Base-by-base conservation (phyloP, 2,797 vertebrate species). In the Petrocephalus sullivani region DNA sequence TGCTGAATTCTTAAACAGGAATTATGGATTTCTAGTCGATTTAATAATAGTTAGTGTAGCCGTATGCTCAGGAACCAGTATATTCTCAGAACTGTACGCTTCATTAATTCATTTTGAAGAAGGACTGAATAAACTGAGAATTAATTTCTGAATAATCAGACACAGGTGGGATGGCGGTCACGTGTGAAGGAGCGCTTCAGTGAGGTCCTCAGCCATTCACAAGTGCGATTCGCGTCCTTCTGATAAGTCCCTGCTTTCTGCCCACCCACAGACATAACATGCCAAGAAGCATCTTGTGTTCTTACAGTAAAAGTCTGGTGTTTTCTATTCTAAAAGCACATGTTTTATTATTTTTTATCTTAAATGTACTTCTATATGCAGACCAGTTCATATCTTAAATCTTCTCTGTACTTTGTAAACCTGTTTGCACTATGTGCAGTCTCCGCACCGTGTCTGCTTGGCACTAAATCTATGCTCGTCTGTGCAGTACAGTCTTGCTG, bases 1-100 rank as follows among this genome's bases (percentile, higher is more conserved):
- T 58, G 33, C 84, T 58, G 54, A 86, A 86, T 86, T 86, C 84
- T 60, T 41, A 86, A 86, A 41, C 56, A 58, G 54, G 58, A 9
- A 57, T 57, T 60, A 86, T 86, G 84, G 56, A 86, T 86, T 58
- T 58, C 84, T 46, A 16, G 33, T 14, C 16, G 8, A 23, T 37
- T 86, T 19, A 14, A 14, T 86, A 41, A 58, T 41, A 86, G 41
- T 86, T 85, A 85, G 82, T 56, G 53, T 56, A 85, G 53, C 49
- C 23, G 57, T 84, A 23, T 53, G 6, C 46, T 10, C 82, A 56
- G 82, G 49, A 56, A 84, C 49, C 51, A 14, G 82, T 16, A 53
- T 84, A 54, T 56, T 54, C 56, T 23, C 46, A 56, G 10, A 10
- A 28, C 41, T 41, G 4, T 41, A 56, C 33, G 49, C 49, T 85